Evolutionary conservation across 2,888 invertebrate genomes (phyloP).

Genomic region (Aphelenchoides bicaudatus): DNA sequence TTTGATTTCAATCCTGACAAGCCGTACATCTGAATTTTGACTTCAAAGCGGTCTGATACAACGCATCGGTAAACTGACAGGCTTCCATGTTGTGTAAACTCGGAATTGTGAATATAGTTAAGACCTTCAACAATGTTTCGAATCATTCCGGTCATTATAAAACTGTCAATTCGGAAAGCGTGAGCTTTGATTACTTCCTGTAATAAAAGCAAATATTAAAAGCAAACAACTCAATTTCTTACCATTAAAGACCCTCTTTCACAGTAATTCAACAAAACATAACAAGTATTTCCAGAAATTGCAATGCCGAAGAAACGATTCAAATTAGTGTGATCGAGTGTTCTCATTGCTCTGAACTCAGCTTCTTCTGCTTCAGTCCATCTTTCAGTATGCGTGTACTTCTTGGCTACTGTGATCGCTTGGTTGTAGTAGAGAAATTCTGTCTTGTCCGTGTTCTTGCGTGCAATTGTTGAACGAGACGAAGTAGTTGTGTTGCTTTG

Average conservation of each 20-base stretch:
- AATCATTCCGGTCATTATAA: constrained; percentile 39
- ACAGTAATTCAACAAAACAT: constrained; percentile 27
- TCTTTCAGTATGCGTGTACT: not conserved
- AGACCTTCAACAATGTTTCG: constrained; percentile 39
- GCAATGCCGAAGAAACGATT: constrained; percentile 48
- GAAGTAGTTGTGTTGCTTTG: not conserved
- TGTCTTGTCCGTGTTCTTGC: not conserved
- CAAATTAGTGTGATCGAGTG: constrained; percentile 48
- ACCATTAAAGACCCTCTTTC: constrained; percentile 20
- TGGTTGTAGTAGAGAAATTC: constrained; percentile 11
- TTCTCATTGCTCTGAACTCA: constrained; percentile 29
- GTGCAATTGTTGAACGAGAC: no score
- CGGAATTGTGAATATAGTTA: constrained; percentile 24
- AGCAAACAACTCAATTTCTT: not conserved
- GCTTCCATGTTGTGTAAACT: constrained; percentile 25
- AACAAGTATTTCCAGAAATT: constrained; percentile 22
- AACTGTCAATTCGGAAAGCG: constrained; percentile 40
- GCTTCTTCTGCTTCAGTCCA: not conserved
- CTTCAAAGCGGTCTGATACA: constrained; percentile 40
- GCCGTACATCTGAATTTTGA: constrained; percentile 40
- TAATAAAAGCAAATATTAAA: not conserved
- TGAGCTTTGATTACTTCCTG: constrained; percentile 37
- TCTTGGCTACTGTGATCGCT: constrained; percentile 10
- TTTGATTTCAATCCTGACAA: constrained; percentile 20
- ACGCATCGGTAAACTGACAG: constrained; percentile 36